A percentile compares a stretch with the other conserved stretches of the same genome.
Conservation (phyloP, 2,113 vertebrate genomes). For the Ameiurus melas region DNA sequence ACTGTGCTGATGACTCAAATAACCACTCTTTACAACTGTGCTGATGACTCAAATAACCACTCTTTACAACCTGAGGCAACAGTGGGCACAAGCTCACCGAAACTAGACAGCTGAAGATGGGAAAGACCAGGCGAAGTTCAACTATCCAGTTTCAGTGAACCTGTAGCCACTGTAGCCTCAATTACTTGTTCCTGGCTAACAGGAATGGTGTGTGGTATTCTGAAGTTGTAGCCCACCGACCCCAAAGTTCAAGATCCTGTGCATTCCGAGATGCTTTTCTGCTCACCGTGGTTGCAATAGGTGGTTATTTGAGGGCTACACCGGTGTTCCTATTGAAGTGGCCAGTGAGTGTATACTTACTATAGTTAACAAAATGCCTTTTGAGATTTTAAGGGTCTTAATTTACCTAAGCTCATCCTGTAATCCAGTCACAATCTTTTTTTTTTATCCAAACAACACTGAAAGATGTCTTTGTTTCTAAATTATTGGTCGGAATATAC, state of each 20-base stretch:
- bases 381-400: background rate
- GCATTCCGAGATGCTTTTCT: background rate
- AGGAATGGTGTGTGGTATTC: background rate
- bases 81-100: background rate
- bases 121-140: background rate
- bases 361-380: background rate
- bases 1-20: no score
- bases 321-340: background rate
- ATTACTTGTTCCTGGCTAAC: background rate
- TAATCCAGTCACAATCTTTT: background rate
- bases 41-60: background rate
- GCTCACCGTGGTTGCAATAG: background rate
- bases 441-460: conserved; percentile 5
- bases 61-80: background rate
- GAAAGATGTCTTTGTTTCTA: conserved; percentile 21
- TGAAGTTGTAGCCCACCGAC: background rate
- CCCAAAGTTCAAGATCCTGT: background rate
- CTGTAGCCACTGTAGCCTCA: background rate
- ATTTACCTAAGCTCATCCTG: background rate
- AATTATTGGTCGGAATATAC: conserved; percentile 18
- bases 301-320: no score
- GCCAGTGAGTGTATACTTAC: no score
- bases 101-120: background rate
- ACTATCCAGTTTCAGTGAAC: background rate
- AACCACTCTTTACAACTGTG: no score